A percentile compares a stretch with the other conserved stretches of the same genome.
Evolutionary conservation across 2,113 vertebrate genomes (phyloP).

Genomic region (Apteryx mantelli): DNA sequence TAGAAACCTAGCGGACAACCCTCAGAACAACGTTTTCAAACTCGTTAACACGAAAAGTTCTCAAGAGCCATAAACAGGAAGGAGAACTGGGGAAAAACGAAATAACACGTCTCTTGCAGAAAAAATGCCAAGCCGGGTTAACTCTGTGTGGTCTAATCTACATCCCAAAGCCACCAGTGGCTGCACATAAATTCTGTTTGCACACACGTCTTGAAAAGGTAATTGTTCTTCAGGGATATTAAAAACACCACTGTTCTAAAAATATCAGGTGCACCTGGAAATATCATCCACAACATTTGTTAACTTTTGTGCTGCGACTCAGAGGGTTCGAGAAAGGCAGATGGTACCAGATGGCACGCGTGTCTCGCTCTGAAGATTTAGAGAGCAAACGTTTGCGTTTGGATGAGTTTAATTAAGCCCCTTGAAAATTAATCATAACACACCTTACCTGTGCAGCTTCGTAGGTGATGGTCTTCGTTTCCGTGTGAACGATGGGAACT

Average conservation of each 20-base stretch:
- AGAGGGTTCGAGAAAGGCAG: not conserved
- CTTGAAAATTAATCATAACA: not conserved
- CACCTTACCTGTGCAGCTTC: slow-evolving; percentile 92
- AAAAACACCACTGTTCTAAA: not conserved
- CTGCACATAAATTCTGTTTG: not conserved
- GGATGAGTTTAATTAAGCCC: not conserved
- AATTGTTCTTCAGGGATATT: not conserved
- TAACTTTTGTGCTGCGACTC: not conserved
- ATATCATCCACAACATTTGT: not conserved
- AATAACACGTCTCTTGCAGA: not conserved
- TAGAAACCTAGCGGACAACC: not conserved
- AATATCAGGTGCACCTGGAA: not conserved
- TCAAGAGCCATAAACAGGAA: not conserved
- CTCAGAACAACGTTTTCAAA: not conserved
- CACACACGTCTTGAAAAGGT: not conserved
- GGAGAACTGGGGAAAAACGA: not conserved
- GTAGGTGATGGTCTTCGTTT: slow-evolving; percentile 98
- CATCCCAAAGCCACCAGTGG: not conserved
- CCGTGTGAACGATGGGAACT: slow-evolving; percentile 92
- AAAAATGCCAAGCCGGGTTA: not conserved
- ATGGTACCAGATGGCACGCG: not conserved
- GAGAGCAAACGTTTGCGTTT: accelerated
- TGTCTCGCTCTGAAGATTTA: not conserved
- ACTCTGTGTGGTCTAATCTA: not conserved
- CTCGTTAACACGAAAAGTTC: not conserved